Conservation (phyloP, 2,113 vertebrate genomes). For the Campylomormyrus numenius region DNA sequence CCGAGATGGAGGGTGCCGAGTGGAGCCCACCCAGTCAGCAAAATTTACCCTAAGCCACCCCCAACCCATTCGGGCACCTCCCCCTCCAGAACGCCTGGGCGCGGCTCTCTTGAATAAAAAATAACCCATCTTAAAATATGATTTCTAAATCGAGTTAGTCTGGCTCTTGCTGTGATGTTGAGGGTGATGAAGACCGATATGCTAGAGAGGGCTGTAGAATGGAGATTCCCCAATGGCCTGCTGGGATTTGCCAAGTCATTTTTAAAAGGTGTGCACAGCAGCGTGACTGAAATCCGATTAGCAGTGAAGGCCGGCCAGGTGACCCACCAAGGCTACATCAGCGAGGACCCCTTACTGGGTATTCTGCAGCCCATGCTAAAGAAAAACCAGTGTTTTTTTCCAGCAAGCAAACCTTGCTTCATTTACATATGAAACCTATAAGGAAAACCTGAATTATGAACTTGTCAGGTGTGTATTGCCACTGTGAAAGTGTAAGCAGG, state of each 20-base stretch:
- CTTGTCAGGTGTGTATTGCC: not conserved
- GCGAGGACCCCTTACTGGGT: not conserved
- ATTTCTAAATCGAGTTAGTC: not conserved
- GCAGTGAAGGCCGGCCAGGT: not conserved
- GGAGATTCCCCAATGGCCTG: not conserved
- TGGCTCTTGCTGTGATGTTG: not conserved
- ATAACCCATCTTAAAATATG: not conserved
- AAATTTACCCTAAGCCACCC: not conserved
- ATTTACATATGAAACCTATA: not conserved
- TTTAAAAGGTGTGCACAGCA: not conserved
- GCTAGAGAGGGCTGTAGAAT: not conserved
- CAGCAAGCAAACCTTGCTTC: not conserved
- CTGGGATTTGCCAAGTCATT: not conserved
- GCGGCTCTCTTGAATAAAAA: not conserved
- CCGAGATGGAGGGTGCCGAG: not conserved
- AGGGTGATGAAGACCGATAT: not conserved
- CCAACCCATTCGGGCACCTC: not conserved
- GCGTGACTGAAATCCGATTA: not conserved
- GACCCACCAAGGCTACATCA: not conserved
- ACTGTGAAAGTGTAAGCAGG: not conserved
- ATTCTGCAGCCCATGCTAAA: not conserved
- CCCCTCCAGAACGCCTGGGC: not conserved
- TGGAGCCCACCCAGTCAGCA: not conserved
- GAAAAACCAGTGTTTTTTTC: not conserved
- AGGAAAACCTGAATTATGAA: not conserved